phyloP scores from a whole-genome alignment of 2,113 vertebrate genomes.

The Hydrolagus affinis region DNA sequence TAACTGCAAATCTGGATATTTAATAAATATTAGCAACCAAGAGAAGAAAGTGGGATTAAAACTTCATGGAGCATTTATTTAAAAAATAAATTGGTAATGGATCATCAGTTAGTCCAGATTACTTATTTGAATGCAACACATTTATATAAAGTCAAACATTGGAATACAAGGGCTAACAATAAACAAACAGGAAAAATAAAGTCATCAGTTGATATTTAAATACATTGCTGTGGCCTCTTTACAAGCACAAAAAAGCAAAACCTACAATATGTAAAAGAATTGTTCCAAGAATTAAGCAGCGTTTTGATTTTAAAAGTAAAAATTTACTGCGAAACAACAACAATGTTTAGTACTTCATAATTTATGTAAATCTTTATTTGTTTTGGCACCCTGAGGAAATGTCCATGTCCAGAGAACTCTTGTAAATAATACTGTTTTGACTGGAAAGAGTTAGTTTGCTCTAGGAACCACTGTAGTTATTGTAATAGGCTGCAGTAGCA shows the following conservation, averaged over 20 bases:
- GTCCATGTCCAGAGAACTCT: background rate
- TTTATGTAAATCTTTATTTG: background rate
- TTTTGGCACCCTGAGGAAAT: slow-evolving; percentile 20
- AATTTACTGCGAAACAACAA: slow-evolving; percentile 8
- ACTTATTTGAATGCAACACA: no score
- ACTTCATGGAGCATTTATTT: slow-evolving; percentile 46
- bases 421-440: slow-evolving; percentile 20
- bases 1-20: slow-evolving; percentile 48
- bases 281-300: background rate
- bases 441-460: slow-evolving; percentile 32
- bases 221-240: background rate
- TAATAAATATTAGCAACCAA: slow-evolving; percentile 39
- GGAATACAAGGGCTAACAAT: background rate
- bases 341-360: background rate
- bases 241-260: background rate
- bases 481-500: slow-evolving; percentile 93
- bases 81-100: slow-evolving; percentile 40
- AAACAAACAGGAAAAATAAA: background rate
- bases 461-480: slow-evolving; percentile 91
- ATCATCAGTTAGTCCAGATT: background rate
- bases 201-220: slow-evolving; percentile 6
- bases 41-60: slow-evolving; percentile 39
- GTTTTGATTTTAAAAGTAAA: background rate
- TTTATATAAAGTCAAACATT: no score
- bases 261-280: background rate